Conservation (phyloP, 2,888 invertebrate species). For the Macropis europaea region DNA sequence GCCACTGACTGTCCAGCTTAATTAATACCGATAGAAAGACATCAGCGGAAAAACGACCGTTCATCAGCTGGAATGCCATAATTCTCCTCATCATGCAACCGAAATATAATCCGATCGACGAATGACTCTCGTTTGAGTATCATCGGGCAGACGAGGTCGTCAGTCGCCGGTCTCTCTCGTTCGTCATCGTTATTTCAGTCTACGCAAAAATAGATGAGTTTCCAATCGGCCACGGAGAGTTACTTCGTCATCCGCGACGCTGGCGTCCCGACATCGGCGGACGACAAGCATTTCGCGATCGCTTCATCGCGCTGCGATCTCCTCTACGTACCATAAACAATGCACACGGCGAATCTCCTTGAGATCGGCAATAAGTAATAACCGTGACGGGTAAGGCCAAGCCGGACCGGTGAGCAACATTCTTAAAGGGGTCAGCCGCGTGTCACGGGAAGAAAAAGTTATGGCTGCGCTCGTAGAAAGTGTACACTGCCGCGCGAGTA, state of each 20-base stretch:
- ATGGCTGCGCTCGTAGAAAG: constrained; percentile 41
- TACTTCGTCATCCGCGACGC: constrained; percentile 52
- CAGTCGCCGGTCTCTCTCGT: constrained; percentile 19
- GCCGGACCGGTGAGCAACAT: constrained; percentile 56
- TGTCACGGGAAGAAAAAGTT: constrained; percentile 63
- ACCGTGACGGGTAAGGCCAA: constrained; percentile 62
- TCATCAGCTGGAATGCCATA: constrained; percentile 28
- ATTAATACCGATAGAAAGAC: constrained; percentile 1
- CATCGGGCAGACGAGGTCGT: constrained; percentile 9
- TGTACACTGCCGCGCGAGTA: too few relatives aligned
- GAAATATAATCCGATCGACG: constrained; percentile 29
- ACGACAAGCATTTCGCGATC: constrained; percentile 61
- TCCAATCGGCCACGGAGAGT: constrained; percentile 45
- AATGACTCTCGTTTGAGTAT: constrained; percentile 16
- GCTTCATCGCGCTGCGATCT: constrained; percentile 56
- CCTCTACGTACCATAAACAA: constrained; percentile 59
- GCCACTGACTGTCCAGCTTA: too few relatives aligned
- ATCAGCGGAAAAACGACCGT: constrained; percentile 1
- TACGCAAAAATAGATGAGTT: constrained; percentile 50
- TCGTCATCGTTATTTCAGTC: constrained; percentile 45
- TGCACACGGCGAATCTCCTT: constrained; percentile 61
- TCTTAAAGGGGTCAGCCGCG: constrained; percentile 62
- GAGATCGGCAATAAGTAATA: constrained; percentile 68
- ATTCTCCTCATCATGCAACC: constrained; percentile 34
- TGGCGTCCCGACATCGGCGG: constrained; percentile 23